phyloP scores from a whole-genome alignment of 2,113 vertebrate genomes.

The Mus spicilegus region DNA sequence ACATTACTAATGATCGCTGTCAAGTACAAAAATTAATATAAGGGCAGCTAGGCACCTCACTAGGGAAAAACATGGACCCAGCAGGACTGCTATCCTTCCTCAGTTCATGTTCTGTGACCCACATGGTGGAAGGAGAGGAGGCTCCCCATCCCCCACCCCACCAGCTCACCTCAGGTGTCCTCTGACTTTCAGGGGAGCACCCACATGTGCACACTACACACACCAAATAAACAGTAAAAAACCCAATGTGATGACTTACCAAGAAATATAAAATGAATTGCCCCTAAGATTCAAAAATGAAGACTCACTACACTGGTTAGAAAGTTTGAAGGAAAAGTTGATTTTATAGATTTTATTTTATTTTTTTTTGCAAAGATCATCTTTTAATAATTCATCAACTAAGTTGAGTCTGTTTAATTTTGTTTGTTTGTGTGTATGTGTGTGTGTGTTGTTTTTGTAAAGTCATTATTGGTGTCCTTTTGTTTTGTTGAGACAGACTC shows the following conservation, averaged over 20 bases:
- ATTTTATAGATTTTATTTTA: slow-evolving; percentile 12
- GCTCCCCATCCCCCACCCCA: background rate
- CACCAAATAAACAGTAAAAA: background rate
- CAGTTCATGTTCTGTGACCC: background rate
- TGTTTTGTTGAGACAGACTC: background rate
- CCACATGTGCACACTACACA: background rate
- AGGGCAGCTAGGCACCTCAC: background rate
- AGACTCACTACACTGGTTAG: background rate
- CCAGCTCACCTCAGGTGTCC: background rate
- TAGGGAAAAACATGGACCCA: background rate
- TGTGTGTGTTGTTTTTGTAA: background rate
- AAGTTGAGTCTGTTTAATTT: background rate
- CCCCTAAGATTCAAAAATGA: background rate
- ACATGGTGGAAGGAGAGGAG: background rate
- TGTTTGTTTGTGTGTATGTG: background rate
- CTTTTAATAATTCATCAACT: slow-evolving; percentile 6
- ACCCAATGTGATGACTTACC: background rate
- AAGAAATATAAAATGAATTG: slow-evolving; percentile 6
- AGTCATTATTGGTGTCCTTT: background rate
- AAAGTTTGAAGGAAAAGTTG: slow-evolving; percentile 14
- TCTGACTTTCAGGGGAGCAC: background rate
- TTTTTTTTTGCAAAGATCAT: background rate
- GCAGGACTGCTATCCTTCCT: background rate
- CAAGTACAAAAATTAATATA: background rate
- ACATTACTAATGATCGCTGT: background rate